A percentile compares a stretch with the other conserved stretches of the same genome.
Evolutionary conservation across 2,888 invertebrate species (phyloP).

Genomic region (Hipparchia sbordonii): DNA sequence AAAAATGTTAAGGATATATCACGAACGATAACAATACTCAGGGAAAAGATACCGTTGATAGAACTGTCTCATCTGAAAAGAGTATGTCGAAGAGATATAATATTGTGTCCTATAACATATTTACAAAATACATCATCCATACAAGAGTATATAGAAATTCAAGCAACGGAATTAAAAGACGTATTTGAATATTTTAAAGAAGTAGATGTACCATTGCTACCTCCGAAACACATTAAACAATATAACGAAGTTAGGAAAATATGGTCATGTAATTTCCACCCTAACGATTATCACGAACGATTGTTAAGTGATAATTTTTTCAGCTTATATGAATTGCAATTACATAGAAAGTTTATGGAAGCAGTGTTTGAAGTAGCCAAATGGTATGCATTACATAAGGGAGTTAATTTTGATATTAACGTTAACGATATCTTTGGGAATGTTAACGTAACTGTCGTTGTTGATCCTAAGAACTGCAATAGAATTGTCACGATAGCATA

Average conservation of each 20-base stretch:
- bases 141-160: slow-evolving; percentile 62
- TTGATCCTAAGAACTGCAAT: slow-evolving; percentile 85
- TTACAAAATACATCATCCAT: slow-evolving; percentile 56
- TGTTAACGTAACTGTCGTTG: slow-evolving; percentile 81
- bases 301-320: slow-evolving; percentile 85
- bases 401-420: slow-evolving; percentile 24
- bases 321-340: slow-evolving; percentile 68
- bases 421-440: slow-evolving; percentile 43
- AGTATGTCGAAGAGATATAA: slow-evolving; percentile 83
- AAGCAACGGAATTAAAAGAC: slow-evolving; percentile 74
- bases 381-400: slow-evolving; percentile 49
- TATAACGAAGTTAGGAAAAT: slow-evolving; percentile 81
- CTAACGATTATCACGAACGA: slow-evolving; percentile 88
- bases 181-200: slow-evolving; percentile 79
- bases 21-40: slow-evolving; percentile 82
- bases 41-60: slow-evolving; percentile 82
- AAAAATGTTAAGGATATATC: slow-evolving; percentile 85
- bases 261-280: slow-evolving; percentile 95
- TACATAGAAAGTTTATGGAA: slow-evolving; percentile 84
- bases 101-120: slow-evolving; percentile 74
- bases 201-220: slow-evolving; percentile 81
- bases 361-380: slow-evolving; percentile 81
- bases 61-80: slow-evolving; percentile 88
- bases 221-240: slow-evolving; percentile 87
- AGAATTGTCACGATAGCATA: slow-evolving; percentile 87